phyloP scores from a whole-genome alignment of 1,140 invertebrate genomes.

The Wiebesia pumilae region DNA sequence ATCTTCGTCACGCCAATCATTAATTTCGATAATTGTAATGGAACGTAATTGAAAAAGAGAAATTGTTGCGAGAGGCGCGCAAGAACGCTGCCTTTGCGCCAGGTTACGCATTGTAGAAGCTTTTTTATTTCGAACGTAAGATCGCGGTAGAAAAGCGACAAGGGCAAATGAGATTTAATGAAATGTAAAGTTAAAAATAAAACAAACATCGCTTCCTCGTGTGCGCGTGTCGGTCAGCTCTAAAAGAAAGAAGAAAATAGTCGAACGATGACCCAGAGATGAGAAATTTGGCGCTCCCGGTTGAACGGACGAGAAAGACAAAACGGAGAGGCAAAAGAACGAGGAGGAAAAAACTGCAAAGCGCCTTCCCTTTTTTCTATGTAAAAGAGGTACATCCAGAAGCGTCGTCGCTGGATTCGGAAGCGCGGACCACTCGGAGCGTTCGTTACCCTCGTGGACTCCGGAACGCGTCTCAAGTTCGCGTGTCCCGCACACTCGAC shows the following conservation, averaged over 20 bases:
- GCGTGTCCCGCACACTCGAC: neutral
- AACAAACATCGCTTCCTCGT: slow-evolving; percentile 7
- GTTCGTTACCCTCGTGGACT: slow-evolving; percentile 20
- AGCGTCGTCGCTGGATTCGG: neutral
- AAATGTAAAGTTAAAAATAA: slow-evolving; percentile 26
- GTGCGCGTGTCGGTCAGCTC: neutral
- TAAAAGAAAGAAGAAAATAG: neutral
- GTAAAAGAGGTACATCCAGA: neutral
- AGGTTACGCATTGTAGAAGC: too few relatives aligned
- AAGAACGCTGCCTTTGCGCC: too few relatives aligned
- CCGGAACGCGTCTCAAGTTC: neutral
- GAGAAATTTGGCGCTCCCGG: neutral
- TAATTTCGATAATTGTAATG: too few relatives aligned
- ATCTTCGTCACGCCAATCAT: too few relatives aligned
- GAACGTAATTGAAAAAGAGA: too few relatives aligned
- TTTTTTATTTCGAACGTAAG: neutral
- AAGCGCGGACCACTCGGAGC: neutral
- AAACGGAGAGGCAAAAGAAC: neutral
- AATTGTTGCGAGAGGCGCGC: too few relatives aligned
- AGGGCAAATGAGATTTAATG: neutral
- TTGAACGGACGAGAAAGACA: neutral
- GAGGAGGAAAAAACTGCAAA: neutral
- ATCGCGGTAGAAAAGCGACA: neutral
- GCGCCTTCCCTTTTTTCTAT: neutral
- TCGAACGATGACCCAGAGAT: neutral